A percentile compares a stretch with the other conserved stretches of the same genome.
Conservation (phyloP, 2,113 vertebrate genomes). For the Stigmatopora argus region DNA sequence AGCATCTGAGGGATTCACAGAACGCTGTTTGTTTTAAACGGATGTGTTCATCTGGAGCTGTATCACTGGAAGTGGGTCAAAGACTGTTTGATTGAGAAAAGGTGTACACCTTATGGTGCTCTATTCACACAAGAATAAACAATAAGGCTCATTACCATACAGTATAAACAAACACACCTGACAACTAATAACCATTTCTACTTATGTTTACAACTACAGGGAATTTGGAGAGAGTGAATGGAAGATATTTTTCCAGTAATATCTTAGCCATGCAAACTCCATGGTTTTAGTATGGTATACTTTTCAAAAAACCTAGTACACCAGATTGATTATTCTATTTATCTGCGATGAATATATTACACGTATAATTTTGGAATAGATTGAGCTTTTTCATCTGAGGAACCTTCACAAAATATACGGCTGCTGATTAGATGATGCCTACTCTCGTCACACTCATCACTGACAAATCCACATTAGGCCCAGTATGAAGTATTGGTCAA, state of each 20-base stretch:
- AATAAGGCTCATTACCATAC: neutral
- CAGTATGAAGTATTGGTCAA: no score
- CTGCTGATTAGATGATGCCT: no score
- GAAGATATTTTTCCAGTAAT: neutral
- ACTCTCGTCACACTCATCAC: no score
- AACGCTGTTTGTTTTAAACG: conserved; percentile 47
- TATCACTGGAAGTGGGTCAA: conserved; percentile 30
- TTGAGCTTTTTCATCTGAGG: no score
- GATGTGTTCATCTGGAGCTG: conserved; percentile 40
- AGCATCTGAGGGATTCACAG: conserved; percentile 25
- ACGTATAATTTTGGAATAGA: no score
- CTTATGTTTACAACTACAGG: neutral
- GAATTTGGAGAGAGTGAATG: neutral
- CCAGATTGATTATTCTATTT: no score
- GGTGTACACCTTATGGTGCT: conserved; percentile 6
- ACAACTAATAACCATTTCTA: neutral
- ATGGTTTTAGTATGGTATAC: neutral
- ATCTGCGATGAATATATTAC: no score
- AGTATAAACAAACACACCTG: neutral
- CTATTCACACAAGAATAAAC: neutral
- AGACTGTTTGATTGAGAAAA: conserved; percentile 34
- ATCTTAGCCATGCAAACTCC: neutral
- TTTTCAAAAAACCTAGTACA: no score
- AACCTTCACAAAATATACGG: no score
- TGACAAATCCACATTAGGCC: no score